Conservation (phyloP, 2,888 invertebrate species). For the Drosophila parthenogenetica region DNA sequence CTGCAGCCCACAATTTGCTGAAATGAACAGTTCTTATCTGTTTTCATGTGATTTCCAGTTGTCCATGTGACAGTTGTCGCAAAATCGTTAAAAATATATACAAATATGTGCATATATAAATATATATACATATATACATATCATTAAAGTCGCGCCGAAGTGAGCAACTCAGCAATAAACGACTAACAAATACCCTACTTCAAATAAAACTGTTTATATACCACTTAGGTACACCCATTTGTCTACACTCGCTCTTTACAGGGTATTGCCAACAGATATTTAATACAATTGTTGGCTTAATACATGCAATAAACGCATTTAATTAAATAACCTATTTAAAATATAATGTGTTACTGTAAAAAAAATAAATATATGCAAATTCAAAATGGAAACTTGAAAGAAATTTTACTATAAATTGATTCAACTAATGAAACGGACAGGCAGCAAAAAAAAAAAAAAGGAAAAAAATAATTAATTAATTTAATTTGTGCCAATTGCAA, state of each 20-base stretch:
- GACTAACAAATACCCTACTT: background rate
- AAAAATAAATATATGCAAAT: conserved; percentile 16
- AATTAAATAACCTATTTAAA: conserved; percentile 74
- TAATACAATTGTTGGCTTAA: conserved; percentile 39
- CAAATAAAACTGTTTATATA: background rate
- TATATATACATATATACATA: conserved; percentile 3
- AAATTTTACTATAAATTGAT: conserved; percentile 67
- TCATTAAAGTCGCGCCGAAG: conserved; percentile 23
- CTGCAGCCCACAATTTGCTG: conserved; percentile 39
- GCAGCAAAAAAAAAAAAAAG: conserved; percentile 6
- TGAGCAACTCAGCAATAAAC: background rate
- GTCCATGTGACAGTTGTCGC: conserved; percentile 25
- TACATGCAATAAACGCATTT: conserved; percentile 54
- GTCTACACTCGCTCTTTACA: background rate
- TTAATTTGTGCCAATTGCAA: conserved; percentile 68
- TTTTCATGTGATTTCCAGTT: conserved; percentile 30
- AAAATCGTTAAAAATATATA: conserved; percentile 23
- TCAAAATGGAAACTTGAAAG: conserved; percentile 20
- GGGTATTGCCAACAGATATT: conserved; percentile 28
- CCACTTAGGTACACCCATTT: background rate
- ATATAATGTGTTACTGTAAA: conserved; percentile 34
- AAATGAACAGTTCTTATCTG: conserved; percentile 39
- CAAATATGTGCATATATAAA: too few relatives aligned
- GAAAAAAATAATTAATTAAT: conserved; percentile 46
- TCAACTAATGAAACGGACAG: conserved; percentile 63